Evolutionary conservation across 2,888 invertebrate genomes (phyloP), one percentile per base, ranked within the genome.

Genomic region (Peribatodes rhomboidaria): DNA sequence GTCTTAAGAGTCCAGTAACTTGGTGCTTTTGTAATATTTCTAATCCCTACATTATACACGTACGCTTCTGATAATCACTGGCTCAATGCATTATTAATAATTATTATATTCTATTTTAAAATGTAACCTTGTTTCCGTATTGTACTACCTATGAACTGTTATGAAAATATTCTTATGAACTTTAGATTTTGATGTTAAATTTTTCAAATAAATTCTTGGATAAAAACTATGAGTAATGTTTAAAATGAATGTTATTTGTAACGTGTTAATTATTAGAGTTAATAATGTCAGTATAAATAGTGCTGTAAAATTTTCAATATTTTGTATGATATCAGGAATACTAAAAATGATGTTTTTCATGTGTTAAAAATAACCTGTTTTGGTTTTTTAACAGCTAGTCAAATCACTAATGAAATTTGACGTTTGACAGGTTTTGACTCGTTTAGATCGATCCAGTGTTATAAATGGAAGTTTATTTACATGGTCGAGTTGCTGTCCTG

Each of bases 381-480:
- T 77, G 77, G 80, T 83, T 83, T 80, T 80, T 82, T 84, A 85
- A 88, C 90, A 88, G 82, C 92, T 91, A 92, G 91, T 92, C 92
- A 89, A 84, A 88, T 88, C 86, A 86, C 80, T 72, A 85, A 81
- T 80, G 79, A 78, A 80, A 79, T 83, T 82, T 79, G 82, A 83
- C 83, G 78, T 75, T 83, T 82, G 87, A 86, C 88, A 86, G 82
- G 70, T 83, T 61, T 50, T 18, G 52, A 31, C 52, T 65, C 46
- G 44, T 65, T 65, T 65, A 65, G 37, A 60, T 65, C 60, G 55
- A 53, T 39, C 52, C 60, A 57, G 60, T 60, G 44, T 39, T 11
- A 4, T 18, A n/a, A 18, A 52, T n/a, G 22, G 22, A 33, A 49
- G 46, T 47, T n/a, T 13, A 1, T 22, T 27, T 46, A 46, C 46